phyloP scores from a whole-genome alignment of 2,888 invertebrate genomes.

The Sycophila texana region DNA sequence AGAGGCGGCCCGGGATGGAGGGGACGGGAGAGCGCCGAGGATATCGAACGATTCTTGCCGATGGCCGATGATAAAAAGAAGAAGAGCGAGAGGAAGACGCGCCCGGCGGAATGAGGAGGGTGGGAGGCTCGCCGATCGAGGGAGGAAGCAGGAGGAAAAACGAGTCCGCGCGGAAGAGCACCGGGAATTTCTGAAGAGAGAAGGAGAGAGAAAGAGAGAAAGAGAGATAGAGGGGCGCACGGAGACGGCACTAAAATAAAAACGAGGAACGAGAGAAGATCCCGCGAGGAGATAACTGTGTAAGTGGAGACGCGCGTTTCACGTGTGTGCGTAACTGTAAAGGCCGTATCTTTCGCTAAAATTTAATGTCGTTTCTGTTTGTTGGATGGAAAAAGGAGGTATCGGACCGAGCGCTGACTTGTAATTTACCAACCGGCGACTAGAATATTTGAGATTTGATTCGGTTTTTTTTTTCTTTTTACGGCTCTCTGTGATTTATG shows the following conservation, averaged over 20 bases:
- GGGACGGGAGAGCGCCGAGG: constrained; percentile 27
- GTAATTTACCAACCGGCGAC: constrained; percentile 48
- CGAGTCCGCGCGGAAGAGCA: constrained; percentile 41
- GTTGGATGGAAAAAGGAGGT: constrained; percentile 41
- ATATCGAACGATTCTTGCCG: constrained; percentile 55
- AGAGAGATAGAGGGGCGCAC: constrained; percentile 59
- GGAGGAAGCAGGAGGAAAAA: constrained; percentile 46
- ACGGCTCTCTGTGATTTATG: neutral
- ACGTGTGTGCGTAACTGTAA: constrained; percentile 54
- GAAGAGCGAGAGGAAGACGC: constrained; percentile 7
- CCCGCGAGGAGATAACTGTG: constrained; percentile 69
- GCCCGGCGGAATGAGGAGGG: neutral
- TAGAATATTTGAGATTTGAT: constrained; percentile 10
- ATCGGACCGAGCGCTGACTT: constrained; percentile 26
- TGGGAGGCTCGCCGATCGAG: constrained; percentile 11
- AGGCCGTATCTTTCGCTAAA: constrained; percentile 51
- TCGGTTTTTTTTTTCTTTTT: constrained; percentile 6
- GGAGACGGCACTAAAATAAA: constrained; percentile 67
- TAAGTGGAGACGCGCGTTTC: constrained; percentile 66
- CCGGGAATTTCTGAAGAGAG: constrained; percentile 42
- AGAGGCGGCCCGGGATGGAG: constrained; percentile 18
- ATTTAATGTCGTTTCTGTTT: constrained; percentile 55
- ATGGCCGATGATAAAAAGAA: constrained; percentile 51
- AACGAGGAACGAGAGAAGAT: constrained; percentile 67
- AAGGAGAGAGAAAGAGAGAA: constrained; percentile 58